These are phyloP conservation scores for Thalassoma bifasciatum DNA, from an alignment of 2,113 vertebrate genomes.

Conservation along the genomic window DNA sequence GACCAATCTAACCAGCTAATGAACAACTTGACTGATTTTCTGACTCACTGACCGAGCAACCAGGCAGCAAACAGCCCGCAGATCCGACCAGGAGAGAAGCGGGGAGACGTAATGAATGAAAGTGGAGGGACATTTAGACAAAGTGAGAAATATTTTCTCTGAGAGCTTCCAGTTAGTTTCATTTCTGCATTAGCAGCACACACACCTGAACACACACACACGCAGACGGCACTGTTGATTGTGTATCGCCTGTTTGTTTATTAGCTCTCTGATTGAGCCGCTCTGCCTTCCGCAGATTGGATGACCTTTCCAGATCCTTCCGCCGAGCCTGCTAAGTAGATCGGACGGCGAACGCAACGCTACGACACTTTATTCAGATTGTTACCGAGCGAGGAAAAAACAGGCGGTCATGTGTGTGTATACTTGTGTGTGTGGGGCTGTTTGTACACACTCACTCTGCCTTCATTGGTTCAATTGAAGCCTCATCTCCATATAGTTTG, in stretches of 20 bases:
- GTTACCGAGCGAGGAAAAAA: slow-evolving; percentile 77
- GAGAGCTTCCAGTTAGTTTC: slow-evolving; percentile 61
- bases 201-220: slow-evolving; percentile 30
- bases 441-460: slow-evolving; percentile 57
- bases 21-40: slow-evolving; percentile 50
- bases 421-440: neutral
- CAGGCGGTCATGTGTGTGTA: slow-evolving; percentile 41
- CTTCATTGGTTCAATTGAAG: slow-evolving; percentile 75
- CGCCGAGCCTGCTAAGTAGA: slow-evolving; percentile 79
- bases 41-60: slow-evolving; percentile 30
- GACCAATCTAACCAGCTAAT: slow-evolving; percentile 34
- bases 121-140: slow-evolving; percentile 54
- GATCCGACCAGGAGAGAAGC: neutral
- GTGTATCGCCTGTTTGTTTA: slow-evolving; percentile 75
- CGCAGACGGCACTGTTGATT: slow-evolving; percentile 68
- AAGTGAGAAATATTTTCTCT: slow-evolving; percentile 38
- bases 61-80: slow-evolving; percentile 41
- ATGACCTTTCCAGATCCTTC: slow-evolving; percentile 81
- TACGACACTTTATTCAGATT: slow-evolving; percentile 78
- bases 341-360: slow-evolving; percentile 73
- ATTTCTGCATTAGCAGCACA: slow-evolving; percentile 44
- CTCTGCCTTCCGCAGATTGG: slow-evolving; percentile 79
- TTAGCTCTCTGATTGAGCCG: slow-evolving; percentile 75
- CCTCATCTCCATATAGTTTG: slow-evolving; percentile 81
- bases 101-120: slow-evolving; percentile 47